These are phyloP conservation scores for Pseudolaguvia tuberculata DNA, from an alignment of 2,113 vertebrate genomes.

Conservation along the genomic window DNA sequence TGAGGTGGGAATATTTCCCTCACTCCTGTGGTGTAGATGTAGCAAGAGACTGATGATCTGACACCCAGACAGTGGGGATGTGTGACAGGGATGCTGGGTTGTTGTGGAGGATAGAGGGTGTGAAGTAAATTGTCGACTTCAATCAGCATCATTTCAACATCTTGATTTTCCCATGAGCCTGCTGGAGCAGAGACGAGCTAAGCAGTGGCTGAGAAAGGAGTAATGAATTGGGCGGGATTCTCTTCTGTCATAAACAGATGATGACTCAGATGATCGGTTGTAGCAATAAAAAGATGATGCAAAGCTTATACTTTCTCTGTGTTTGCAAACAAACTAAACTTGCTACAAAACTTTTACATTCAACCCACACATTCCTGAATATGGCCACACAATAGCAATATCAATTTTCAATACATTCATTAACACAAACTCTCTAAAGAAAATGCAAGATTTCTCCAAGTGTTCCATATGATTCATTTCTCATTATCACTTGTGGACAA, in stretches of 20 bases:
- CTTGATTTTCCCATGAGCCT: slow-evolving; percentile 36
- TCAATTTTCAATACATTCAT: slow-evolving; percentile 5
- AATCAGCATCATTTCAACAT: slow-evolving; percentile 46
- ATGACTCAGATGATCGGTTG: slow-evolving; percentile 21
- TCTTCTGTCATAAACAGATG: slow-evolving; percentile 23
- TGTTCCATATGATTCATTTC: slow-evolving; percentile 12
- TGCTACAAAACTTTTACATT: neutral
- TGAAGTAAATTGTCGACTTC: slow-evolving; percentile 41
- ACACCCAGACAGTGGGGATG: slow-evolving; percentile 10
- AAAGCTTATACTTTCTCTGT: slow-evolving; percentile 5
- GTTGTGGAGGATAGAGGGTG: slow-evolving; percentile 1
- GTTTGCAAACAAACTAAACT: slow-evolving; percentile 1
- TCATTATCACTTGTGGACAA: slow-evolving; percentile 15
- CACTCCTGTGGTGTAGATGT: slow-evolving; percentile 34
- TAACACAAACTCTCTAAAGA: slow-evolving; percentile 32
- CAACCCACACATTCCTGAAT: neutral
- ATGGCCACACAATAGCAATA: too few species aligned
- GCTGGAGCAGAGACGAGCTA: slow-evolving; percentile 16
- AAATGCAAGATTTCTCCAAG: slow-evolving; percentile 30
- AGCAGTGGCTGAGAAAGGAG: slow-evolving; percentile 11
- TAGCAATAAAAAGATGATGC: slow-evolving; percentile 14
- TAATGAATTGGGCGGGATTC: slow-evolving; percentile 21
- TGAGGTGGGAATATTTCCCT: slow-evolving; percentile 38
- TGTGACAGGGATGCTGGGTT: slow-evolving; percentile 13
- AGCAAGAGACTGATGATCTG: slow-evolving; percentile 46